Base-by-base conservation (phyloP, 2,888 invertebrate species). In the Metellina segmentata region DNA sequence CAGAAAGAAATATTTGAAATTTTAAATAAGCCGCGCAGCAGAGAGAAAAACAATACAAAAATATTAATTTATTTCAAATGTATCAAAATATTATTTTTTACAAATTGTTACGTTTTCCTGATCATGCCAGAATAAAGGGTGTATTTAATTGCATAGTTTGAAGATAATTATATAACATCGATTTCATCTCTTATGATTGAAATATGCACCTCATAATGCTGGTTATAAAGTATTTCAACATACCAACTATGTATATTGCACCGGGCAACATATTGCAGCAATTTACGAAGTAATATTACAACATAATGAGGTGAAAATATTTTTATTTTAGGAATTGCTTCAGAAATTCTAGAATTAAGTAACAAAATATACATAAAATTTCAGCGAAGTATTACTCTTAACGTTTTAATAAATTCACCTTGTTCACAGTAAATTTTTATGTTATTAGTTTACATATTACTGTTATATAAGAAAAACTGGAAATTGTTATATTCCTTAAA, bases 1-100 rank as follows among this genome's bases (percentile, higher is more conserved):
- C 53, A 72, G 69, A 89, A 52, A 71, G 70, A 71, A 79, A 70
- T 51, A 34, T 34, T 34, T 34, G 52, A 78, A 77, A 51, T 52
- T 74, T 87, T 71, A 85, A 77, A 83, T 78, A 79, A 71, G 53
- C 89, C 83, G 89, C 89, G 78, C 89, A 89, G 89, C 89, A 89
- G 89, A 71, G 69, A 20, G 16, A 79, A 74, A 71, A 61, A 61
- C 53, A 51, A 83, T 51, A 72, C 19, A 74, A 52, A 51, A 34
- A 34, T 34, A 34, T 7, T 71, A 49, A n/a, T 49, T 13, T 49
- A 11, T 77, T 49, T n/a, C 13, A 16, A n/a, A 77, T 48, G 52
- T n/a, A 77, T 51, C 51, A n/a, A 48, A 77, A 77, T 51, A 7
- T 16, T 13, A 34, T 11, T 11, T 74, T 74, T 74, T n/a, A 69